Percentiles rank a stretch among this genome's conserved stretches.
Conservation (phyloP, 2,797 vertebrate species). For the Alfaro cultratus region DNA sequence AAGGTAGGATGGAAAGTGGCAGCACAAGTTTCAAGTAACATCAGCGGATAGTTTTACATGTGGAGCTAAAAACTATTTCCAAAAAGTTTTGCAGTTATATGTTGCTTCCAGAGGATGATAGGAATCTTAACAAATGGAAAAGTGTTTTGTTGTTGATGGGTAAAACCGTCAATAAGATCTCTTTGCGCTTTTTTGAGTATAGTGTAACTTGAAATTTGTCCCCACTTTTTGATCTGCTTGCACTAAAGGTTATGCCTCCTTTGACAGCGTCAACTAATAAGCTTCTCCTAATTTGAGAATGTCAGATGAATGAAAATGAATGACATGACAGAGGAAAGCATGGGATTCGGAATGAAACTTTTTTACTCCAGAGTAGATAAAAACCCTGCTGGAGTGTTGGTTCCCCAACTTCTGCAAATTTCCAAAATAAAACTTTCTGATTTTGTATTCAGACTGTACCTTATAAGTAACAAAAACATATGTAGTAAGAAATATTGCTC, state of each 20-base stretch:
- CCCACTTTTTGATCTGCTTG: no score
- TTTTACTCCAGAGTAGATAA: not conserved
- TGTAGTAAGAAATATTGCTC: not conserved
- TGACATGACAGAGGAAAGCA: not conserved
- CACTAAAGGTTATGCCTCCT: not conserved
- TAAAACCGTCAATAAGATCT: not conserved
- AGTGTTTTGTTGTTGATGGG: not conserved
- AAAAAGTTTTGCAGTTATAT: not conserved
- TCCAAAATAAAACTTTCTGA: not conserved
- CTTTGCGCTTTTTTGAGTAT: not conserved
- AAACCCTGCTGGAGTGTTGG: not conserved
- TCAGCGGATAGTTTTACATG: not conserved
- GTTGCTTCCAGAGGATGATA: not conserved
- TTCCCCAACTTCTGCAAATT: not conserved
- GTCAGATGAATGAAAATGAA: not conserved
- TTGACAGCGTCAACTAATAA: not conserved
- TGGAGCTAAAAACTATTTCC: not conserved
- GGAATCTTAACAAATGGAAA: not conserved
- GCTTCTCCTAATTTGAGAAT: not conserved
- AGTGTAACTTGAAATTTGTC: no score
- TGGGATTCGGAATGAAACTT: not conserved
- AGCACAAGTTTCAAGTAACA: not conserved
- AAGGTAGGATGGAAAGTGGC: not conserved
- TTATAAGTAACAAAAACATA: not conserved
- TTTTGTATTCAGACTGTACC: not conserved